Evolutionary conservation across 2,888 invertebrate species (phyloP).

Genomic region (Drosophila meridionalis): DNA sequence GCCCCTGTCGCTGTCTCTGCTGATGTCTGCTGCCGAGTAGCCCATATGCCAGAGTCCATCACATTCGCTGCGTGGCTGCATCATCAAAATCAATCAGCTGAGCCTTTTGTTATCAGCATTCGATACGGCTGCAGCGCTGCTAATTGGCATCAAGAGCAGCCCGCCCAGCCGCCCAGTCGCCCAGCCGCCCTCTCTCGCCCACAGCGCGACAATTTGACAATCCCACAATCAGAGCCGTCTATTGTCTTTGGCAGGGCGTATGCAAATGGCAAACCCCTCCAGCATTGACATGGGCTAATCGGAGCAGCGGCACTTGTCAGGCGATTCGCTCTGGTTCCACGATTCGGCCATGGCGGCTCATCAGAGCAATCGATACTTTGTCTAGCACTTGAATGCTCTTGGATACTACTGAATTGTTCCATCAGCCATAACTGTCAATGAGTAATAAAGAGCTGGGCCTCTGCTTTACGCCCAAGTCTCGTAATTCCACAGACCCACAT

Average conservation of each 20-base stretch:
- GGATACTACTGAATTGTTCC: constrained; percentile 20
- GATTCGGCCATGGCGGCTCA: constrained; percentile 51
- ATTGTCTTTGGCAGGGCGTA: constrained; percentile 57
- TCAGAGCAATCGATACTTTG: constrained; percentile 27
- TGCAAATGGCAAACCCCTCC: constrained; percentile 51
- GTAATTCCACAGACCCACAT: constrained; percentile 9
- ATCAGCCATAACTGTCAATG: constrained; percentile 32
- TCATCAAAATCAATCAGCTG: constrained; percentile 70
- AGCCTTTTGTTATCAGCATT: constrained; percentile 58
- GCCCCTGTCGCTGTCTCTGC: constrained; percentile 3
- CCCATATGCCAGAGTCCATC: constrained; percentile 58
- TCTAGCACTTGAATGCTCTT: background rate
- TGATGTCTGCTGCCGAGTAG: constrained; percentile 8
- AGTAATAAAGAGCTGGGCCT: constrained; percentile 14
- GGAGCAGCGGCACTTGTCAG: constrained; percentile 57
- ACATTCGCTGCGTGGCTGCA: constrained; percentile 33
- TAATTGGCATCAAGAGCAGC: constrained; percentile 56
- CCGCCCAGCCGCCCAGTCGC: background rate
- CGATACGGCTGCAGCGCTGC: constrained; percentile 63
- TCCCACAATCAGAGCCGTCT: constrained; percentile 51
- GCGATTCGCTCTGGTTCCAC: constrained; percentile 53
- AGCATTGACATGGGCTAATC: constrained; percentile 44
- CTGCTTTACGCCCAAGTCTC: background rate
- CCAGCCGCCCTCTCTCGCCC: constrained; percentile 3
- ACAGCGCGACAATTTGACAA: constrained; percentile 16